Evolutionary conservation across 2,888 invertebrate genomes (phyloP).

Genomic region (Phengaris alcon): DNA sequence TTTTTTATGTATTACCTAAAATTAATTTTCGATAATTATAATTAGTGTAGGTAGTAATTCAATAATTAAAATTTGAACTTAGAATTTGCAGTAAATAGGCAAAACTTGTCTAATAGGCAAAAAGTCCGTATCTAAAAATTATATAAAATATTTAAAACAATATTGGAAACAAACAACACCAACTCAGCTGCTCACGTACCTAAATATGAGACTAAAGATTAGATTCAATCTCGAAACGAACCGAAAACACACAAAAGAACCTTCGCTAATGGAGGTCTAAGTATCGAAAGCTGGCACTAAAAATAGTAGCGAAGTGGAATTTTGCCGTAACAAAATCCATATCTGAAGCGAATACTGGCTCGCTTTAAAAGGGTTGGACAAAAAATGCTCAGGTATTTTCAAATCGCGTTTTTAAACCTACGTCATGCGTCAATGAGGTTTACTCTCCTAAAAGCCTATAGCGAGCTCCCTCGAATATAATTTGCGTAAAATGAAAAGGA

Average conservation of each 20-base stretch:
- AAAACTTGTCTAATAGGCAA: too few species aligned
- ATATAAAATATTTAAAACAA: too few species aligned
- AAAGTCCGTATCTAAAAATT: too few species aligned
- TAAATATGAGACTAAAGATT: neutral
- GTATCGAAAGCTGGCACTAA: slow-evolving; percentile 14
- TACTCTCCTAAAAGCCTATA: slow-evolving; percentile 69
- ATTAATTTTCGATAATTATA: too few species aligned
- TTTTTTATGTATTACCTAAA: too few species aligned
- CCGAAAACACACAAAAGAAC: neutral
- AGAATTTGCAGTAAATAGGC: too few species aligned
- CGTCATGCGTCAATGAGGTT: slow-evolving; percentile 68
- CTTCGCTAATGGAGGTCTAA: slow-evolving; percentile 11
- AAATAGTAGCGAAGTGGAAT: slow-evolving; percentile 18
- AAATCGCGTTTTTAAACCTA: slow-evolving; percentile 45
- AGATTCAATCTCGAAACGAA: neutral
- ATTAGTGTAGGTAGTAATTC: too few species aligned
- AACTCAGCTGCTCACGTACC: too few species aligned
- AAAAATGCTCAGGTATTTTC: slow-evolving; percentile 59
- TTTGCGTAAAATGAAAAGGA: slow-evolving; percentile 45
- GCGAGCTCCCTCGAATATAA: slow-evolving; percentile 45
- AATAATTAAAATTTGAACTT: too few species aligned
- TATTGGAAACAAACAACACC: too few species aligned
- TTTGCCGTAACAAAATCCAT: slow-evolving; percentile 27
- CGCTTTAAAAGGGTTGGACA: slow-evolving; percentile 49
- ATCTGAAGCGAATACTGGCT: slow-evolving; percentile 32